A percentile compares a stretch with the other conserved stretches of the same genome.
Conservation (phyloP, 2,113 vertebrate genomes). For the Phalacrocorax brasilianus region DNA sequence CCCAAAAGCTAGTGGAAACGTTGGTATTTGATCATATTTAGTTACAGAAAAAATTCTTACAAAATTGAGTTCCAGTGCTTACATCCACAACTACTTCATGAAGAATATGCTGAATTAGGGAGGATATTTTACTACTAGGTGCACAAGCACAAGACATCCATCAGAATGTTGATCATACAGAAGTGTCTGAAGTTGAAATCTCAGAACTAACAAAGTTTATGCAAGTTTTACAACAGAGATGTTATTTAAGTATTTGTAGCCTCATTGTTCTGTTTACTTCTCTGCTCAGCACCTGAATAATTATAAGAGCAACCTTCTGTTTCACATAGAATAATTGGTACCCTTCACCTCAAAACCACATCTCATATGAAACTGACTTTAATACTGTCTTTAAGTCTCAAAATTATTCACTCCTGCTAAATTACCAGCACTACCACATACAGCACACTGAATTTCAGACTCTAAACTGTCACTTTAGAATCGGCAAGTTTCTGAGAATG, state of each 20-base stretch:
- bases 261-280: not conserved
- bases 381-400: not conserved
- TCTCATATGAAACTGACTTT: not conserved
- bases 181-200: not conserved
- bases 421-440: not conserved
- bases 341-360: not conserved
- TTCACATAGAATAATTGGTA: not conserved
- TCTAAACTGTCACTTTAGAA: not conserved
- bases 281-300: not conserved
- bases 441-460: not conserved
- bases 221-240: not conserved
- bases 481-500: not conserved
- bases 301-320: not conserved
- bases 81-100: not conserved
- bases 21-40: not conserved
- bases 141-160: not conserved
- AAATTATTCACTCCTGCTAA: not conserved
- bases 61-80: not conserved
- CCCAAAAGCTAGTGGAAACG: not conserved
- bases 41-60: not conserved
- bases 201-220: not conserved
- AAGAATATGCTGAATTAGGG: not conserved
- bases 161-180: not conserved
- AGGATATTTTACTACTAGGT: not conserved
- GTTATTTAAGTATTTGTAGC: not conserved